These are phyloP conservation scores for Melanerpes formicivorus DNA, from an alignment of 2,113 vertebrate genomes.

Conservation along the genomic window DNA sequence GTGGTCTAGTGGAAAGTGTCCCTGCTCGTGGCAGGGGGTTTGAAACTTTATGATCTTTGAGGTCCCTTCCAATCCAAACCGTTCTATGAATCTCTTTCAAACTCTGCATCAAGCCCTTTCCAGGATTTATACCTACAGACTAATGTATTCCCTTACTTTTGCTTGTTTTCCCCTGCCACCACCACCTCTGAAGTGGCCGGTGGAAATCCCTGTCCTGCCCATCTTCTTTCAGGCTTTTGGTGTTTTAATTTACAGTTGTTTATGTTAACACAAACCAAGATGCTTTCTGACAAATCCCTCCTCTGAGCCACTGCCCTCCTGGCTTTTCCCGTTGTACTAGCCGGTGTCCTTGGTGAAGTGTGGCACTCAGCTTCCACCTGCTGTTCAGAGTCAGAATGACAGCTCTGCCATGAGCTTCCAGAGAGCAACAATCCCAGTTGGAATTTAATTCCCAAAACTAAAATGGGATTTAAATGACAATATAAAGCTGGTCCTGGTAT, in stretches of 20 bases:
- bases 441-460: background rate
- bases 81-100: background rate
- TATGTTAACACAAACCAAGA: background rate
- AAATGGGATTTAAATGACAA: background rate
- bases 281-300: background rate
- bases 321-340: background rate
- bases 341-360: background rate
- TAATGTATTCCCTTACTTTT: background rate
- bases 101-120: background rate
- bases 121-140: background rate
- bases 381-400: conserved; percentile 63
- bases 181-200: background rate
- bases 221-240: background rate
- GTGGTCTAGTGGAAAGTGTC: too few species aligned
- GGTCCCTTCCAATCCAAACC: too few species aligned
- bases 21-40: too few species aligned
- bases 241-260: background rate
- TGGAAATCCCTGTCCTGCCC: background rate
- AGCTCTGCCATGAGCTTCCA: background rate
- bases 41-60: too few species aligned
- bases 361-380: conserved; percentile 71
- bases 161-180: background rate
- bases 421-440: background rate
- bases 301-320: background rate
- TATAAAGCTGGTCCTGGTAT: background rate